Conservation (phyloP, 2,113 vertebrate genomes). For the Tapirus terrestris region DNA sequence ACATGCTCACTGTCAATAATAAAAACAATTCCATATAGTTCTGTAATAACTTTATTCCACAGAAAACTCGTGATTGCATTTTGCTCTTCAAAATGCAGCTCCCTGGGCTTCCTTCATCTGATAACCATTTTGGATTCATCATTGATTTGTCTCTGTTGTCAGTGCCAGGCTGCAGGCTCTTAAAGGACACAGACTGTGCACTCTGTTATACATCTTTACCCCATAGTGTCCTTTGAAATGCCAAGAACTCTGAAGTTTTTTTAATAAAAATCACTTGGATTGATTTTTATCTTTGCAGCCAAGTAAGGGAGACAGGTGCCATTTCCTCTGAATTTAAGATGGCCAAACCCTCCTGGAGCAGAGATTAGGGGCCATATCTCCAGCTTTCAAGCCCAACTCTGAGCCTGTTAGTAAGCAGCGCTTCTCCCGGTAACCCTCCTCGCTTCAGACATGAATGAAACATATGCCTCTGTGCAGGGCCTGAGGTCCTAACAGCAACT, state of each 20-base stretch:
- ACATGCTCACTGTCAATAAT: background rate
- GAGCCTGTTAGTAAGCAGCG: background rate
- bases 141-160: conserved; percentile 63
- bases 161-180: background rate
- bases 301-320: background rate
- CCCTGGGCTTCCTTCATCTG: conserved; percentile 40
- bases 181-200: conserved; percentile 23
- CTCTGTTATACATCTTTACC: conserved; percentile 45
- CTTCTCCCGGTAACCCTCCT: background rate
- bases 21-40: background rate
- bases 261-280: conserved; percentile 67
- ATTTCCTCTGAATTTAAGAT: conserved; percentile 42
- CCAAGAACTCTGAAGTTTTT: conserved; percentile 53
- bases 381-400: background rate
- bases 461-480: background rate
- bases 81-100: conserved; percentile 38
- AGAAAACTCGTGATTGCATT: conserved; percentile 20
- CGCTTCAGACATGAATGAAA: background rate
- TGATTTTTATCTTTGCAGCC: conserved; percentile 68
- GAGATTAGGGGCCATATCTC: background rate
- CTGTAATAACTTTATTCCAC: conserved; percentile 30
- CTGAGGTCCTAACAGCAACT: background rate
- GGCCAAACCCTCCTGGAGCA: background rate
- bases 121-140: conserved; percentile 25
- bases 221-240: conserved; percentile 66